These are phyloP conservation scores for Ptilonorhynchus violaceus DNA, from an alignment of 2,113 vertebrate species.

Conservation along the genomic window DNA sequence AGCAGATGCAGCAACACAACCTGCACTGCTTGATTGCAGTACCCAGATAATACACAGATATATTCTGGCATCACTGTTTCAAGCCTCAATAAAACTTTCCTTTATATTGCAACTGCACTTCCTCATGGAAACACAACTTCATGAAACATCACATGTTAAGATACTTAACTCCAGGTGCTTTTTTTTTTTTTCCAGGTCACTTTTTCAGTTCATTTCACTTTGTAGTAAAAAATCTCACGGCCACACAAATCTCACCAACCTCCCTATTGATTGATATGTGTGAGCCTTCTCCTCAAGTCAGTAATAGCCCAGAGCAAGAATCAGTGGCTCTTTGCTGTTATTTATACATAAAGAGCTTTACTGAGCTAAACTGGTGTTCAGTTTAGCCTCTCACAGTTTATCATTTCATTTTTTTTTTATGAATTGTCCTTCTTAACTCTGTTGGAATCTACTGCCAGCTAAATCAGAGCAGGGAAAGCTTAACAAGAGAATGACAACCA, in stretches of 20 bases:
- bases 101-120: background rate
- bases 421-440: background rate
- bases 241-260: background rate
- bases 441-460: background rate
- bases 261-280: background rate
- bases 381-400: background rate
- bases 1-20: background rate
- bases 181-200: background rate
- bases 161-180: background rate
- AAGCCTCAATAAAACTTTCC: background rate
- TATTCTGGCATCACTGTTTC: background rate
- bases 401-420: background rate
- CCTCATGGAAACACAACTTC: background rate
- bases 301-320: background rate
- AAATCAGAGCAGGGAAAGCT: background rate
- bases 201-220: background rate
- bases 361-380: background rate
- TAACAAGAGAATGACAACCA: background rate
- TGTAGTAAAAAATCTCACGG: background rate
- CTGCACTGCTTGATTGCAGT: accelerated
- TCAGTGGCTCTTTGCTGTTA: background rate
- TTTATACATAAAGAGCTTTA: constrained; percentile 15
- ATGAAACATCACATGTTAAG: background rate
- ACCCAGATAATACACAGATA: background rate
- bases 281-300: background rate